Base-by-base conservation (phyloP, 2,888 invertebrate genomes). In the Xestia c-nigrum region DNA sequence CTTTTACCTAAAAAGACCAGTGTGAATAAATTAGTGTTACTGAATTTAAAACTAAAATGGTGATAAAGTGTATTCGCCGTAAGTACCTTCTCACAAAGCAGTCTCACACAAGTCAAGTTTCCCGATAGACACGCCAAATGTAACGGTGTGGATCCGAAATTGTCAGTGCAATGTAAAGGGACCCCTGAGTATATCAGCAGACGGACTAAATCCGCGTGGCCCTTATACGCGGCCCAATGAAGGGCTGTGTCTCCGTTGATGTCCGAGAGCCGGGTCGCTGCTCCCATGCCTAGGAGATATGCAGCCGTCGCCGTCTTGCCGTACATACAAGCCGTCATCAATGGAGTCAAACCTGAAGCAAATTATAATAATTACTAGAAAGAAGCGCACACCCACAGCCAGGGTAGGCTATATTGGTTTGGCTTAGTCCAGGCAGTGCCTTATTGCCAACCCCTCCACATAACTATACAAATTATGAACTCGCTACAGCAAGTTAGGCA, bases 211-310 rank as follows among this genome's bases (percentile, higher is more conserved):
- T 99, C 99, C 0, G 98, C 98, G 89, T 99, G 98, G 0, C 98
- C 99, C 94, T 99, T 99, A 93, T 99, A 99, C 0, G 99, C 98
- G 0, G 99, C 99, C 99, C 99, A 99, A 91, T 99, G 99, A 50
- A 99, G 95, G 0, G 99, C 99, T 0, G 98, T 99, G 90, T 99
- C 99, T 0, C 99, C 99, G 91, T 99, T 99, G 87, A 98, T 98
- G 90, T 99, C 99, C 1, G 98, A 98, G 67, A 99, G 96, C 90
- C 98, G 98, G 85, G 98, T 98, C 1, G 98, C 97, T 0, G 99
- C 99, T 5, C 99, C 99, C 97, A 98, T 99, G 47, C 99, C 99
- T 71, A 99, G 97, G 0, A 99, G 96, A 93, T 98, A 99, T 0
- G 99, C 99, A 0, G 99, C 99, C 0, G 99, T 98, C 16, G 99